Conservation (phyloP, 2,797 vertebrate species). For the Percopsis omiscomaycus region DNA sequence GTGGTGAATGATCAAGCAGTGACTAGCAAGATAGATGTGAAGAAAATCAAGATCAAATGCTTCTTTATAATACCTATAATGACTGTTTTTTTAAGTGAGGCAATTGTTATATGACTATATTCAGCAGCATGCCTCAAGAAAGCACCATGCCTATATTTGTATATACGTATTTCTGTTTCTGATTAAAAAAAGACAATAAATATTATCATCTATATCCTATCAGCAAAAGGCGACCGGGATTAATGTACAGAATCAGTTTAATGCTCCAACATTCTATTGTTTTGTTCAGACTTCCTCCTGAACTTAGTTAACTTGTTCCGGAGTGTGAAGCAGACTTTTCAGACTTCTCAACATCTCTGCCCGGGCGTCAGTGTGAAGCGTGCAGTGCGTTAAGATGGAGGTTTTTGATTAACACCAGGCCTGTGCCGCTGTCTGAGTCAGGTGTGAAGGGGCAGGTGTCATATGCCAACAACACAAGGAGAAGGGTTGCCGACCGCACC, state of each 20-base stretch:
- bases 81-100: too few relatives aligned
- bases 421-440: slow-evolving; percentile 38
- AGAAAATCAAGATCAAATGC: slow-evolving; percentile 12
- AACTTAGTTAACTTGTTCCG: slow-evolving; percentile 1
- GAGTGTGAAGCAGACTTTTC: slow-evolving; percentile 11
- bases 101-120: too few relatives aligned
- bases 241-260: neutral
- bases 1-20: slow-evolving; percentile 23
- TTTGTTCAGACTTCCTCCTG: neutral
- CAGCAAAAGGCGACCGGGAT: neutral
- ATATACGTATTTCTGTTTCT: neutral
- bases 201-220: neutral
- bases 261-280: neutral
- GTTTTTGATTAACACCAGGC: slow-evolving; percentile 42
- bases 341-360: slow-evolving; percentile 9
- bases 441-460: slow-evolving; percentile 63
- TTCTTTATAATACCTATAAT: slow-evolving; percentile 25
- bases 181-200: neutral
- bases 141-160: neutral
- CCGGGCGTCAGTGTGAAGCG: neutral
- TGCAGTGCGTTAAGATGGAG: slow-evolving; percentile 35
- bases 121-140: neutral
- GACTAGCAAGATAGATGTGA: slow-evolving; percentile 16
- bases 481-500: slow-evolving; percentile 45
- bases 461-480: slow-evolving; percentile 15